Conservation (phyloP, 2,888 invertebrate genomes). For the Ischnus inquisitorius region DNA sequence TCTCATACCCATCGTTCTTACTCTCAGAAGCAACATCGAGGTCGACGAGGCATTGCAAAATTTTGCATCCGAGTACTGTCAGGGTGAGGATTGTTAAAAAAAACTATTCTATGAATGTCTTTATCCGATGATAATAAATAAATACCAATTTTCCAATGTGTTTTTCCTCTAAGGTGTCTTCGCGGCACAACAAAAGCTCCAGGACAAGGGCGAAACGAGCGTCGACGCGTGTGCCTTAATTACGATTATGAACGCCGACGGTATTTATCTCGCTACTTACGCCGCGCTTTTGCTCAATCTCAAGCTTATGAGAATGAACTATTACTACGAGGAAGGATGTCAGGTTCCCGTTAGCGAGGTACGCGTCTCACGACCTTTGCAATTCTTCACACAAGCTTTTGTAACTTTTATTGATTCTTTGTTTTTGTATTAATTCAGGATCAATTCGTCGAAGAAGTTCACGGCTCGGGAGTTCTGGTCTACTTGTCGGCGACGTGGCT, state of each 20-base stretch:
- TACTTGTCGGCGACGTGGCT: conserved; percentile 98
- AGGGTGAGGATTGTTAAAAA: conserved; percentile 87
- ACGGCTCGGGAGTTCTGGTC: conserved; percentile 96
- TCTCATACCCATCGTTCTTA: conserved; percentile 91
- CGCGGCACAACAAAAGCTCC: conserved; percentile 80
- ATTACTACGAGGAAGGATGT: conserved; percentile 87
- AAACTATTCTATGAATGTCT: background rate
- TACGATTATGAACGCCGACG: conserved; percentile 97
- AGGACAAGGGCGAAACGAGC: conserved; percentile 78
- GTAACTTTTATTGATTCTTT: conserved; percentile 21
- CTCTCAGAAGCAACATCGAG: conserved; percentile 93
- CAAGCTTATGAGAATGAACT: conserved; percentile 91
- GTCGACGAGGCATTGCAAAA: conserved; percentile 96
- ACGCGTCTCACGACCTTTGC: conserved; percentile 10
- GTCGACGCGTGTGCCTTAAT: conserved; percentile 86
- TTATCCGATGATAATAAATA: too few relatives aligned
- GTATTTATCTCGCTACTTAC: conserved; percentile 96
- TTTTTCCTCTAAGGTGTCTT: conserved; percentile 78
- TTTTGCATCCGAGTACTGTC: conserved; percentile 96
- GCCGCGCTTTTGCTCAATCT: conserved; percentile 93
- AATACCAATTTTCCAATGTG: background rate
- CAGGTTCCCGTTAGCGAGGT: conserved; percentile 87
- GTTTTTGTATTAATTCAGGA: conserved; percentile 89
- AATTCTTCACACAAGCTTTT: background rate
- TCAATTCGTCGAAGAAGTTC: conserved; percentile 96